Evolutionary conservation across 2,113 vertebrate species (phyloP).

Genomic region (Prionailurus viverrinus): DNA sequence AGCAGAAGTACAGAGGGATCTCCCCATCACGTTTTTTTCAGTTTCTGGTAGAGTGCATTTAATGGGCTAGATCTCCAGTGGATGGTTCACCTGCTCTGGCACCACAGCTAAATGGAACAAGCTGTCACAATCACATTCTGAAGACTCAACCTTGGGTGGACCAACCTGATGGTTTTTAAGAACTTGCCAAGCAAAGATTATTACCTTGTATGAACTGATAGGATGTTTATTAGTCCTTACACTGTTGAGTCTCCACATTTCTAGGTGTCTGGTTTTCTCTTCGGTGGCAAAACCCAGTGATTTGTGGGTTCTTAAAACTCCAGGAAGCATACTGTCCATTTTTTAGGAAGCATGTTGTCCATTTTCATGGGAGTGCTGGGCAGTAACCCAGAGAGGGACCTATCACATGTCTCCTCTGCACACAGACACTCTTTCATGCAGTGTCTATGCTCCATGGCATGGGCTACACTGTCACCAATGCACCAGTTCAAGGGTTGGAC

Average conservation of each 20-base stretch:
- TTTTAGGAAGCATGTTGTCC: not conserved
- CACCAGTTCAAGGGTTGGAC: not conserved
- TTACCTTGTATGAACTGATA: not conserved
- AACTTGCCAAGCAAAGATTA: slow-evolving; percentile 59
- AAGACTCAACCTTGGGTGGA: not conserved
- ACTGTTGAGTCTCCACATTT: not conserved
- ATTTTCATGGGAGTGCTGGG: not conserved
- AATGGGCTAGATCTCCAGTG: not conserved
- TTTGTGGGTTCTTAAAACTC: not conserved
- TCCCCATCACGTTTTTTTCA: not conserved
- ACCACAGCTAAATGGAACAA: not conserved
- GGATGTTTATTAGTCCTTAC: slow-evolving; percentile 3
- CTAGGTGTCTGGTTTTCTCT: slow-evolving; percentile 39
- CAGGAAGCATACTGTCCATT: not conserved
- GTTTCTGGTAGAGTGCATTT: not conserved
- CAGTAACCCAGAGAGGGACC: not conserved
- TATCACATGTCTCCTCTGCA: not conserved
- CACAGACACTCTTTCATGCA: not conserved
- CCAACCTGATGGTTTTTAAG: slow-evolving; percentile 26
- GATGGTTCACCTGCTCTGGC: not conserved
- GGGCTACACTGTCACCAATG: not conserved
- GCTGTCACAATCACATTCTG: not conserved
- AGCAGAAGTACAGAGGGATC: not conserved
- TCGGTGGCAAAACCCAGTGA: not conserved
- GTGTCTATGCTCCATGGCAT: not conserved